Percentiles rank a stretch among this genome's conserved stretches.
phyloP scores from a whole-genome alignment of 30 jellyfish, hydroid and myxozoan species.

The Hydractinia symbiolongicarpus region DNA sequence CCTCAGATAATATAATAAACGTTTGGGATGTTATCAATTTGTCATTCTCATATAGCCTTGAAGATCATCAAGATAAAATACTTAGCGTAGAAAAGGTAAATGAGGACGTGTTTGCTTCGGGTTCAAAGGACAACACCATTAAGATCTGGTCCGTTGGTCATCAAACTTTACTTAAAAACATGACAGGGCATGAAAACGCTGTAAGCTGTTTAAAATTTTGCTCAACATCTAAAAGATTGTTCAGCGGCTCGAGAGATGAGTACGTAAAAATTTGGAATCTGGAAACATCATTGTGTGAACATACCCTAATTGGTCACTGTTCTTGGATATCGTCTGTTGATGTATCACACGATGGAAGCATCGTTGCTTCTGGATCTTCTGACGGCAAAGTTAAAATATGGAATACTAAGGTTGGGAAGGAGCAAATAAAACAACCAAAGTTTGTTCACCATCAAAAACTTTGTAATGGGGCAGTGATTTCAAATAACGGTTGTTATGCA shows the following conservation, averaged over 20 bases:
- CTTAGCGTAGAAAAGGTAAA: background rate
- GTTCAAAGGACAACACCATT: background rate
- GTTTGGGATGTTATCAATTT: too few relatives aligned
- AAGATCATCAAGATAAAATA: background rate
- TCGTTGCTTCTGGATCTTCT: background rate
- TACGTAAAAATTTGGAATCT: background rate
- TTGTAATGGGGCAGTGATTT: background rate
- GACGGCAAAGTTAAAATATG: background rate
- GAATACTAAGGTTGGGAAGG: background rate
- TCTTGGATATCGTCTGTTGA: background rate
- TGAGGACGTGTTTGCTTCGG: background rate
- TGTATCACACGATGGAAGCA: background rate
- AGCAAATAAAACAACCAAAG: background rate
- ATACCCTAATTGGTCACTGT: background rate
- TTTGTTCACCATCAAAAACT: background rate
- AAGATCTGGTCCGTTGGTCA: constrained; percentile 1
- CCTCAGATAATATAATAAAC: too few relatives aligned
- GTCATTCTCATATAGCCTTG: background rate
- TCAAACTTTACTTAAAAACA: background rate
- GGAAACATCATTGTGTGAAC: background rate
- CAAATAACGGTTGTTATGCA: background rate
- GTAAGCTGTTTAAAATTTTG: background rate
- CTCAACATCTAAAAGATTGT: background rate
- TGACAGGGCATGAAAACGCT: background rate
- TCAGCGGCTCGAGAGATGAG: background rate